Evolutionary conservation across 92 coral and sea anemone species (phyloP).

Genomic region (Blastomussa wellsi): DNA sequence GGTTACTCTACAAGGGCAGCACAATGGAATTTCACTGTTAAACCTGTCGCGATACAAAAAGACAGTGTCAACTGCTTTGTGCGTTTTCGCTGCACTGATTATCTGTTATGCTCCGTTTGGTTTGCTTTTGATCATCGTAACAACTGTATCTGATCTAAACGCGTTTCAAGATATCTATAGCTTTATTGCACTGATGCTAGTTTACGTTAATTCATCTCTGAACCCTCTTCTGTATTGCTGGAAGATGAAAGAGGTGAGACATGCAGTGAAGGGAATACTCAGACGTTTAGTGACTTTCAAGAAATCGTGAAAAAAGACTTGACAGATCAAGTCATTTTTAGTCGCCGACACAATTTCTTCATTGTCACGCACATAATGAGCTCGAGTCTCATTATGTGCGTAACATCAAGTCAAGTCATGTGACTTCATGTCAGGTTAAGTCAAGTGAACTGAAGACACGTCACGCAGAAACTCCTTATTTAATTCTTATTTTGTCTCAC

Average conservation of each 20-base stretch:
- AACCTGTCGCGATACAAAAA: background rate
- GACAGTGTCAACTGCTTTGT: background rate
- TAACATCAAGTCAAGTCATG: background rate
- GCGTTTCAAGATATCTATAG: background rate
- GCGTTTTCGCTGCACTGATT: background rate
- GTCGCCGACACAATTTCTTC: too few relatives aligned
- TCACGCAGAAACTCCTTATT: background rate
- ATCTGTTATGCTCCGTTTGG: background rate
- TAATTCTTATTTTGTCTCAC: background rate
- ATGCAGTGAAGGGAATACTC: slow-evolving; percentile 1
- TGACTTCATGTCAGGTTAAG: background rate
- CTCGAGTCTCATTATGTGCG: background rate
- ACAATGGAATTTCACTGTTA: background rate
- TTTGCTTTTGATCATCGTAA: background rate
- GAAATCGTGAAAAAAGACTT: too few relatives aligned
- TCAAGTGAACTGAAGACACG: background rate
- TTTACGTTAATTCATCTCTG: background rate
- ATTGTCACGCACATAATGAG: background rate
- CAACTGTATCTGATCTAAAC: background rate
- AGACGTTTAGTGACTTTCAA: too few relatives aligned
- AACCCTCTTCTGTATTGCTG: background rate
- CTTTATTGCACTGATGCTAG: background rate
- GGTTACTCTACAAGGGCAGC: background rate
- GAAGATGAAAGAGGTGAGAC: background rate
- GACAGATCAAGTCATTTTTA: background rate